These are phyloP conservation scores for Sebastes matsubarae DNA, from an alignment of 2,797 vertebrate species.

Conservation along the genomic window DNA sequence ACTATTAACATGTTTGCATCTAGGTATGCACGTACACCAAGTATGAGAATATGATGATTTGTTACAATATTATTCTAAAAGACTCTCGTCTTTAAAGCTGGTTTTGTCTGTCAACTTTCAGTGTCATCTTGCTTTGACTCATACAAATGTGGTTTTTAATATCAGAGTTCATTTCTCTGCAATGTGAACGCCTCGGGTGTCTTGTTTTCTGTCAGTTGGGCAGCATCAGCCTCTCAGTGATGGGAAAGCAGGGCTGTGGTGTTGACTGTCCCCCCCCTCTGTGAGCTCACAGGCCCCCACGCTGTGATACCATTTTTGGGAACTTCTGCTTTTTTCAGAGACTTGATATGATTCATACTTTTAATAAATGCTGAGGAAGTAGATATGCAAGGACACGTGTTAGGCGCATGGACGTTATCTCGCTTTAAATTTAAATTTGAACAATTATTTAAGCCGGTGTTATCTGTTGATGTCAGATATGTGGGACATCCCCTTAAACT, in stretches of 20 bases:
- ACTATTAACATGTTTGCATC: background rate
- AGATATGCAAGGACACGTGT: constrained; percentile 33
- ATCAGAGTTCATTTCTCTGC: background rate
- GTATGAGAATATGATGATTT: background rate
- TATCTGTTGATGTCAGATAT: background rate
- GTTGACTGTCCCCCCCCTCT: background rate
- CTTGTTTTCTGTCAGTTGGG: background rate
- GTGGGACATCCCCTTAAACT: background rate
- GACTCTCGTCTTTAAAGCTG: background rate
- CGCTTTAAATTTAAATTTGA: background rate
- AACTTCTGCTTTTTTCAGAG: constrained; percentile 65
- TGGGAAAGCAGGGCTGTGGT: constrained; percentile 17
- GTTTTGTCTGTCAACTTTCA: background rate
- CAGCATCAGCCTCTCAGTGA: constrained; percentile 6
- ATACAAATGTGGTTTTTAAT: background rate
- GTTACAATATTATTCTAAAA: background rate
- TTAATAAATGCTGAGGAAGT: constrained; percentile 58
- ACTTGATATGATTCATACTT: constrained; percentile 46
- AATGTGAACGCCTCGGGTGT: background rate
- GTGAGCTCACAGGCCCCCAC: constrained; percentile 12
- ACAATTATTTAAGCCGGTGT: background rate
- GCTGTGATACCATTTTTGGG: constrained; percentile 14
- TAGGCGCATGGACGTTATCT: background rate
- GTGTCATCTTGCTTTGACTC: constrained; percentile 6
- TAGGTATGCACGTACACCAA: background rate